These are phyloP conservation scores for Drosophila jambulina DNA, from an alignment of 1,140 invertebrate species.

Conservation along the genomic window DNA sequence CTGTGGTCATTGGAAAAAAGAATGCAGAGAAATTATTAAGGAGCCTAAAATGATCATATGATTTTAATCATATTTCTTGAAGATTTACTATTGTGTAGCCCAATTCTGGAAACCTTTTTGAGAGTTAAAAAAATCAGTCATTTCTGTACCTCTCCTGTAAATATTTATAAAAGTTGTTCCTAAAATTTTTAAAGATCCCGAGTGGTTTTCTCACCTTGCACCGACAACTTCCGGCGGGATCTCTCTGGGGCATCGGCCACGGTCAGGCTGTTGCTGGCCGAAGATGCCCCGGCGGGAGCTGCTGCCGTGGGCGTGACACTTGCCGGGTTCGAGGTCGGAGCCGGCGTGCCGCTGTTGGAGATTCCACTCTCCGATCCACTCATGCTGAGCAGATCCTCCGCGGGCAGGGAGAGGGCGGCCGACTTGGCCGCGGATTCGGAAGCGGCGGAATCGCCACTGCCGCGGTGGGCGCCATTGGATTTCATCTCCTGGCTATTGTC, in stretches of 20 bases:
- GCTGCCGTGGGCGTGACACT: constrained; percentile 54
- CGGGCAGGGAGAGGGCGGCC: constrained; percentile 69
- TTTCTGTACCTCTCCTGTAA: too few species aligned
- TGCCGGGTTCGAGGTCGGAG: constrained; percentile 31
- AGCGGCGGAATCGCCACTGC: constrained; percentile 61
- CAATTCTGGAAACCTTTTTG: too few species aligned
- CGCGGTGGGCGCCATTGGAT: constrained; percentile 42
- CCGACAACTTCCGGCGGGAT: constrained; percentile 75
- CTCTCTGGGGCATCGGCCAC: constrained; percentile 71
- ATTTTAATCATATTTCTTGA: too few species aligned
- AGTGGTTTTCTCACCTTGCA: constrained; percentile 67
- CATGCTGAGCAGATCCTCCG: constrained; percentile 72
- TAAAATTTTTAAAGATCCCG: too few species aligned
- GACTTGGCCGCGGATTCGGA: constrained; percentile 72
- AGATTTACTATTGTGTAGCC: too few species aligned
- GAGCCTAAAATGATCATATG: too few species aligned
- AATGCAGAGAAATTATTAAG: too few species aligned
- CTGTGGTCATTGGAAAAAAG: too few species aligned
- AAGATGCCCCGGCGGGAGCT: constrained; percentile 23
- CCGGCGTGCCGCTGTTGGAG: constrained; percentile 58
- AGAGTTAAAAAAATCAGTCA: too few species aligned
- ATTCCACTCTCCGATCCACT: constrained; percentile 69
- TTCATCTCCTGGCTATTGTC: constrained; percentile 23
- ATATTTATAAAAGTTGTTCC: too few species aligned
- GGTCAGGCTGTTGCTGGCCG: constrained; percentile 61